Conservation (phyloP, 2,888 invertebrate genomes). For the Limnephilus rhombicus region DNA sequence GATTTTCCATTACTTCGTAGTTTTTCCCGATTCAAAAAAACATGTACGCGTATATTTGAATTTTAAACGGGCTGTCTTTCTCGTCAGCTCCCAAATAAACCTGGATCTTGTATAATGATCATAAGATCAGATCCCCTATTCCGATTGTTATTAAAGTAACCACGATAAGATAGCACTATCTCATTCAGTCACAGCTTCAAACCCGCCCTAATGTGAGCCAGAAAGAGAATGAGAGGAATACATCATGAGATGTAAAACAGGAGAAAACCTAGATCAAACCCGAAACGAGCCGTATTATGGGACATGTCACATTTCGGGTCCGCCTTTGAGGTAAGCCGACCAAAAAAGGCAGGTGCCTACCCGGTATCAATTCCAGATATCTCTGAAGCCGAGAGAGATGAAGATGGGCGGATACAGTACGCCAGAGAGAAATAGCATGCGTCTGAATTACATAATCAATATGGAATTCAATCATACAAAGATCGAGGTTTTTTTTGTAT, state of each 20-base stretch:
- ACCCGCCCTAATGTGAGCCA: not conserved
- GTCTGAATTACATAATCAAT: slow-evolving; percentile 34
- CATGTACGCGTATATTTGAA: not conserved
- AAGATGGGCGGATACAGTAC: not conserved
- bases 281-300: slow-evolving; percentile 17
- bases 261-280: not conserved
- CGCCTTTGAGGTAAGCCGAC: slow-evolving; percentile 30
- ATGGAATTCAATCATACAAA: slow-evolving; percentile 17
- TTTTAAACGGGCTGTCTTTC: not conserved
- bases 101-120: not conserved
- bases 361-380: slow-evolving; percentile 17
- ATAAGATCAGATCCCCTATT: not conserved
- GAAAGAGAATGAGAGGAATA: not conserved
- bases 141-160: not conserved
- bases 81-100: not conserved
- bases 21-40: not conserved
- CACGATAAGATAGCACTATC: not conserved
- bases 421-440: slow-evolving; percentile 20
- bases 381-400: not conserved
- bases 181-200: not conserved
- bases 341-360: slow-evolving; percentile 34
- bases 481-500: not conserved
- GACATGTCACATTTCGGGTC: slow-evolving; percentile 36
- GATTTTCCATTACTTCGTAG: too few species aligned
- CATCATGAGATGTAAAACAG: not conserved